Percentiles rank a stretch among this genome's conserved stretches.
phyloP scores from a whole-genome alignment of 1,140 invertebrate genomes.

The Agrilus planipennis region DNA sequence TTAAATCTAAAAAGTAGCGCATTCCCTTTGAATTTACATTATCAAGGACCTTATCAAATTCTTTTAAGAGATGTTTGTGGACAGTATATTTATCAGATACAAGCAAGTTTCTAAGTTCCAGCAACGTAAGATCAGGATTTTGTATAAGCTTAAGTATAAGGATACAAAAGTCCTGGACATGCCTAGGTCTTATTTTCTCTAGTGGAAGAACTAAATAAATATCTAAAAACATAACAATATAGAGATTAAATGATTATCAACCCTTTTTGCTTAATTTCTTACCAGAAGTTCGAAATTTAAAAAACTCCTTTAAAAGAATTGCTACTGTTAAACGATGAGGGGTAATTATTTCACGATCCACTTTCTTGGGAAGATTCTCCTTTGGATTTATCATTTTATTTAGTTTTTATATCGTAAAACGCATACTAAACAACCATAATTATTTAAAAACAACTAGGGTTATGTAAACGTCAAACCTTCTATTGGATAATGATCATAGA shows the following conservation, averaged over 20 bases:
- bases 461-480: too few species aligned
- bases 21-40: slow-evolving; percentile 42
- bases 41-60: slow-evolving; percentile 42
- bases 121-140: slow-evolving; percentile 53
- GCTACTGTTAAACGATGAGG: slow-evolving; percentile 44
- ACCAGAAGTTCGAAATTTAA: slow-evolving; percentile 38
- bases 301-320: slow-evolving; percentile 42
- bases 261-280: slow-evolving; percentile 11
- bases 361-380: not conserved
- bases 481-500: too few species aligned
- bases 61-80: slow-evolving; percentile 35
- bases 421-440: too few species aligned
- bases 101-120: slow-evolving; percentile 42
- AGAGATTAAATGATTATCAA: too few species aligned
- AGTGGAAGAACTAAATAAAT: slow-evolving; percentile 5
- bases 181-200: not conserved
- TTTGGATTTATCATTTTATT: not conserved
- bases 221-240: slow-evolving; percentile 5
- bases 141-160: slow-evolving; percentile 49
- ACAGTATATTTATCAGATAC: slow-evolving; percentile 42
- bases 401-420: too few species aligned
- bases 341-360: slow-evolving; percentile 35
- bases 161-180: slow-evolving; percentile 44
- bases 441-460: too few species aligned
- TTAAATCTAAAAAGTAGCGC: slow-evolving; percentile 48